Evolutionary conservation across 2,113 vertebrate genomes (phyloP), one percentile per base, ranked within the genome.

Genomic region (Mus spicilegus): DNA sequence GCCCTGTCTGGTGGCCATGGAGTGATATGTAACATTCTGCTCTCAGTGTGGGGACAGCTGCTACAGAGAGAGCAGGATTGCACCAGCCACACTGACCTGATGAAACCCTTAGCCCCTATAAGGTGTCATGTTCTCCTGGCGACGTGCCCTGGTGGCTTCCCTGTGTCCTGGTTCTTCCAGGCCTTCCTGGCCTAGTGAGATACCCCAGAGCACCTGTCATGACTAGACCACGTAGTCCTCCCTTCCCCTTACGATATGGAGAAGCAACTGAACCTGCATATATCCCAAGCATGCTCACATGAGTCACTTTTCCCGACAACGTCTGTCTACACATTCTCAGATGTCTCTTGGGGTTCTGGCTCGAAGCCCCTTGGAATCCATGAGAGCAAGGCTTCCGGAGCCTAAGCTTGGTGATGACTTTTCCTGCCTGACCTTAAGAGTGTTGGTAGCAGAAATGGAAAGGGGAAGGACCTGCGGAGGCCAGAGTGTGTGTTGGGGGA

Each of bases 271-370:
- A 67, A 65, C 51, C 92, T 61, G 72, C 9, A 20, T 58, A 7
- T 96, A 86, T 93, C 90, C 63, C 82, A 76, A 72, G 81, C 93
- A 72, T 70, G 94, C n/a, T 61, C 54, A 87, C 30, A 0, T 88
- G 93, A 19, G 51, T 96, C 96, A 95, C 58, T 75, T 72, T 49
- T 91, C 96, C 95, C 4, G 0, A 80, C 46, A 93, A 82, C 82
- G 89, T 67, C 94, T 0, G 0, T 80, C 39, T 90, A 78, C 63
- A 5, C 42, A 33, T 77, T 91, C 92, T 97, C 96, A 87, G 91
- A 89, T 94, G 86, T 96, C 92, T 88, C 92, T 93, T 7, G 0
- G 58, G 92, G 33, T 56, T 0, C 87, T 93, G 90, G 78, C 87
- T 96, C 39, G n/a, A 20, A 56, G 92, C 92, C 65, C 69, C 63